Evolutionary conservation across 2,888 invertebrate species (phyloP), one percentile per base, ranked within the genome.

Genomic region (Noctua comes): DNA sequence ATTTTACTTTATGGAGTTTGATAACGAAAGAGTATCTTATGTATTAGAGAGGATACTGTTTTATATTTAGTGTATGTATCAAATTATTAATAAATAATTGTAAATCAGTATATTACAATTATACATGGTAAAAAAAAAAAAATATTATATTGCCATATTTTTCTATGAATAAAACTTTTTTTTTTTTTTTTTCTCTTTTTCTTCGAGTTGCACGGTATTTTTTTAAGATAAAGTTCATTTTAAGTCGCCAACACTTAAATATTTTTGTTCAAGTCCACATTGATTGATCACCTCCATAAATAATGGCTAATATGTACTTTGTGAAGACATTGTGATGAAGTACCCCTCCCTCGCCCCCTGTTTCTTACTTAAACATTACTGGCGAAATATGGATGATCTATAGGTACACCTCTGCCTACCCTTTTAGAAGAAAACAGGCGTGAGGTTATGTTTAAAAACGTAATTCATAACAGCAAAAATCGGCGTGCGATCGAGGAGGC

Each of bases 1-100:
- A 66, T 71, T 68, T 43, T 46, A 48, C 66, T 78, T 48, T 31
- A 73, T 27, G 68, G 46, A 46, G 2, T 46, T 64, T 27, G 24
- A 46, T 80, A 54, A 43, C 43, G 16, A 31, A 62, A 62, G 59
- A 51, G 48, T 54, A 36, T 46, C n/a, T 62, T 27, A 11, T 43
- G 10, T 27, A 24, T 79, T 27, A 18, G 10, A n/a, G 24, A 24
- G 10, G 21, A 62, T 51, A 7, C 10, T 51, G 70, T 24, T 51
- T 40, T 8, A 46, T 43, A 40, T 13, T 72, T 40, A 16, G 36
- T 21, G 21, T 36, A 18, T n/a, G n/a, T 59, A 57, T 7, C 1
- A n/a, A 24, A 31, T 31, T 31, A 31, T 31, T 31, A 31, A 2
- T 3, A 31, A 31, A 31, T 3, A 31, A 31, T 3, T 31, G 31